Evolutionary conservation across 2,113 vertebrate genomes (phyloP).

Genomic region (Anolis sagrei): DNA sequence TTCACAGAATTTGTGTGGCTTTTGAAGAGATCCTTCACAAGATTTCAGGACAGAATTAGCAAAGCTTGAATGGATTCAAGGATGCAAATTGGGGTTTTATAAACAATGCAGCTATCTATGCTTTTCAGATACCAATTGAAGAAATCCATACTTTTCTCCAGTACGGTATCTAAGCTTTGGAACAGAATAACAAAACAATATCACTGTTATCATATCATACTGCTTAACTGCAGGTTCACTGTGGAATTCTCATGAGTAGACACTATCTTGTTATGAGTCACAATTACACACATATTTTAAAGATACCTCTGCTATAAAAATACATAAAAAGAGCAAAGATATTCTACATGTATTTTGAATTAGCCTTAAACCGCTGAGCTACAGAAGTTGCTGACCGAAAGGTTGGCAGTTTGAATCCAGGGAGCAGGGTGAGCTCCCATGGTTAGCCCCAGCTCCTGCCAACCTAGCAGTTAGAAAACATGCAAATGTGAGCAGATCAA

Average conservation of each 20-base stretch:
- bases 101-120: neutral
- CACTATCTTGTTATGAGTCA: neutral
- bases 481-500: too few relatives aligned
- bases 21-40: conserved; percentile 15
- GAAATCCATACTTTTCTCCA: neutral
- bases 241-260: neutral
- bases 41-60: neutral
- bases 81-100: neutral
- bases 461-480: too few relatives aligned
- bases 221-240: neutral
- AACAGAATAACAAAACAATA: neutral
- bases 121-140: neutral
- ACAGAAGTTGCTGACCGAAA: too few relatives aligned
- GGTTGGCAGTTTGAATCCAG: too few relatives aligned
- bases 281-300: neutral
- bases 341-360: neutral
- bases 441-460: too few relatives aligned
- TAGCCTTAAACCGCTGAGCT: too few relatives aligned
- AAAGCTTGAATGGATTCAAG: neutral
- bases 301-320: neutral
- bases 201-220: neutral
- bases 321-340: neutral
- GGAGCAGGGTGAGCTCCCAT: too few relatives aligned
- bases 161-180: neutral
- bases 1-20: neutral